Base-by-base conservation (phyloP, 2,888 invertebrate species). In the Biston betularia region DNA sequence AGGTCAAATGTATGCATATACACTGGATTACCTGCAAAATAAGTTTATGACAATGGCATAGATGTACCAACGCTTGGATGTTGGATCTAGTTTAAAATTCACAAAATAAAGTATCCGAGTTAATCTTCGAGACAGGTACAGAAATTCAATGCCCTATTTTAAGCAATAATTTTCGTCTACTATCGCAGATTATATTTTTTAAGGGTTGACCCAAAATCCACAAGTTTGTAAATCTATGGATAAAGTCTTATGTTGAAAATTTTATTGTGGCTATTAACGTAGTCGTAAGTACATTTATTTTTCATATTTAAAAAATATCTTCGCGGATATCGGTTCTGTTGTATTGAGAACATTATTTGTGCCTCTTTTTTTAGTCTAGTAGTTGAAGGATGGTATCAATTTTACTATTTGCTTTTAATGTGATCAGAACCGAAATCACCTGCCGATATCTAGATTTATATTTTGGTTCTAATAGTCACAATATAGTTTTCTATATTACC, bases 401-500 rank as follows among this genome's bases (percentile, higher is more conserved):
- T 24, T 50, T 34, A 3, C 1, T 0, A 6, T 11, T 14, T 8
- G 11, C 5, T 6, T 6, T 49, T 10, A 11, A 53, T 14, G 11
- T 40, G 0, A 14, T 14, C 15, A 53, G 15, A 40, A 53, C 11
- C 40, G 40, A 53, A 1, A 15, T 11, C 15, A 40, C 7, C 53
- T 0, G 7, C 0, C 38, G 8, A 49, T 14, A 9, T 14, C 6
- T 15, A 10, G 40, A 33, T n/a, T n/a, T 6, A 12, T 12, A 12
- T 56, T 59, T 42, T 58, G 15, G 54, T 48, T 55, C 45, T 52
- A 35, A 82, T 81, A 84, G 85, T 84, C 85, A 83, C 85, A 88
- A 84, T 80, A 84, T 71, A 72, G 77, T 75, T 79, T 75, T 73
- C 53, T 63, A 72, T 75, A 81, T 85, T 84, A 84, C 24, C 24